Base-by-base conservation (phyloP, 2,888 invertebrate species). In the Ophraella communa region DNA sequence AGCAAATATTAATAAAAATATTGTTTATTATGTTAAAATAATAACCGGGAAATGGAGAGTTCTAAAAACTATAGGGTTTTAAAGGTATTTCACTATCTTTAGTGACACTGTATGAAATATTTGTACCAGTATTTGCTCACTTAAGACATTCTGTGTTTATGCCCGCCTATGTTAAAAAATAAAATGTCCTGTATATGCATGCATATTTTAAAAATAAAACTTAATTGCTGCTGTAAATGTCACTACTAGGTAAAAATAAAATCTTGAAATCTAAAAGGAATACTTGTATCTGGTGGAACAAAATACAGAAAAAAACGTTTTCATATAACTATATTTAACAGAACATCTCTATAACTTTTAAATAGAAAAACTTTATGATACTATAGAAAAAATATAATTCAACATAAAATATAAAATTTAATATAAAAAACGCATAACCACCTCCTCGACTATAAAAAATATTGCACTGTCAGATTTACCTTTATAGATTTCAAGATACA, bases 181-280 rank as follows among this genome's bases (percentile, higher is more conserved):
- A n/a, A n/a, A n/a, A n/a, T n/a, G n/a, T n/a, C n/a, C n/a, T n/a
- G n/a, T n/a, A n/a, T 47, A 42, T 61, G 63, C 69, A 65, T 65
- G 53, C 65, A 65, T 65, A 49, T 65, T 59, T 63, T 56, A 30
- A 65, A 60, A 66, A 63, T 57, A 62, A 65, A 66, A 68, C 58
- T 66, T 44, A 67, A 64, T 55, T 60, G 65, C 49, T 51, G 33
- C 47, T 63, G 64, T 56, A 65, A 54, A 54, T 23, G 54, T 23
- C 42, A 54, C 17, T 54, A 24, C 17, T 39, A 14, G 1, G 14
- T 14, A 14, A 14, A 39, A 39, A 39, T 7, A 39, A 39, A 2
- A 39, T 39, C 39, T 17, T 39, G 39, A 39, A 39, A 39, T 17
- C 7, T 14, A 17, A 39, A 17, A 39, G 39, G 7, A 39, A 39